Percentiles rank a stretch among this genome's conserved stretches.
Evolutionary conservation across 2,113 vertebrate genomes (phyloP).

Genomic region (Oophaga pumilio): DNA sequence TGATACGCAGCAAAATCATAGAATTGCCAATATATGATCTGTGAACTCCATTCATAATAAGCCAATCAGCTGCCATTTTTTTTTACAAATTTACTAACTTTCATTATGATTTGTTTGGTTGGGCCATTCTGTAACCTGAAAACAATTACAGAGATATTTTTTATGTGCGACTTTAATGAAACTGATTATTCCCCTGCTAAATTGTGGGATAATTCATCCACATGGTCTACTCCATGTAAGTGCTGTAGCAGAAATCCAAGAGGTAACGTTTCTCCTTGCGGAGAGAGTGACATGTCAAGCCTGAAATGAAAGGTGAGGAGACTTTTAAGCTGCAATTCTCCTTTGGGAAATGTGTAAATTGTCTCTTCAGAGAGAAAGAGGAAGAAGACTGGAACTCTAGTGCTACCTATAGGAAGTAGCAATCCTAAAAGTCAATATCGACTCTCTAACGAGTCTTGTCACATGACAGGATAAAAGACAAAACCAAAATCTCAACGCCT

Average conservation of each 20-base stretch:
- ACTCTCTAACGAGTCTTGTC: too few relatives aligned
- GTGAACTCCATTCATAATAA: background rate
- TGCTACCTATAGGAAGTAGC: too few relatives aligned
- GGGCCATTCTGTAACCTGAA: background rate
- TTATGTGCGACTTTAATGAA: background rate
- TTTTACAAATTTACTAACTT: background rate
- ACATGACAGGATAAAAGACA: too few relatives aligned
- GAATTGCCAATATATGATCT: background rate
- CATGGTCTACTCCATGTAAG: background rate
- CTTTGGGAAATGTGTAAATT: too few relatives aligned
- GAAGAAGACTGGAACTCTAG: too few relatives aligned
- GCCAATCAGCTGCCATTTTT: background rate
- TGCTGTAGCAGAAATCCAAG: background rate
- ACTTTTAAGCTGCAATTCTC: too few relatives aligned
- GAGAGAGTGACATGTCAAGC: too few relatives aligned
- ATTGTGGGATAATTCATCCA: background rate
- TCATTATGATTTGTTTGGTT: background rate
- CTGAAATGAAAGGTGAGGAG: too few relatives aligned
- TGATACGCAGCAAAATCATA: background rate
- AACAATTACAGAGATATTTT: background rate
- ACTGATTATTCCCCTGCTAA: background rate
- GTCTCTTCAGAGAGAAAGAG: too few relatives aligned
- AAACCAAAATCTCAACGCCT: too few relatives aligned
- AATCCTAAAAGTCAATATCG: too few relatives aligned
- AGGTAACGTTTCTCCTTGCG: too few relatives aligned